Evolutionary conservation across 2,113 vertebrate species (phyloP).

Genomic region (Hylia prasina): DNA sequence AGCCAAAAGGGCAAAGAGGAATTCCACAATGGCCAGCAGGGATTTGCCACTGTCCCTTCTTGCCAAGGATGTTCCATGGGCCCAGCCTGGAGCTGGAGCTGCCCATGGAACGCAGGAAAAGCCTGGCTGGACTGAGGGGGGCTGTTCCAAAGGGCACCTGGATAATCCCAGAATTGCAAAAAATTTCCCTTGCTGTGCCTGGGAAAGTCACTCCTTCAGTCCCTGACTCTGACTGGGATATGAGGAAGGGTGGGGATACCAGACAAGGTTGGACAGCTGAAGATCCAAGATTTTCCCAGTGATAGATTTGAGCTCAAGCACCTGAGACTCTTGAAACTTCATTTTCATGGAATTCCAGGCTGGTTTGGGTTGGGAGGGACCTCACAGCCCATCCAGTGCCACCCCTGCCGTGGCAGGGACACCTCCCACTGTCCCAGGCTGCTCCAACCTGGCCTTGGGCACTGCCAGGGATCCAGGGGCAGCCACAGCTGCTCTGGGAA

Average conservation of each 20-base stretch:
- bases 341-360: background rate
- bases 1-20: background rate
- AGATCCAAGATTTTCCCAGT: background rate
- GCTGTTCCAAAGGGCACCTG: background rate
- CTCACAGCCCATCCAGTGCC: accelerated
- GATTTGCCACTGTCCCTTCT: background rate
- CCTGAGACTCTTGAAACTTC: background rate
- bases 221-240: accelerated
- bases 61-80: background rate
- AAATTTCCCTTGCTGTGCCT: background rate
- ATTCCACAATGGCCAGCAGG: background rate
- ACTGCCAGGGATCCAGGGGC: background rate
- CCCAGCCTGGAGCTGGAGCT: background rate
- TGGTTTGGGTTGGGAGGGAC: background rate
- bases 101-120: background rate
- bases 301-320: background rate
- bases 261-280: background rate
- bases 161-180: background rate
- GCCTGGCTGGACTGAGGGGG: background rate
- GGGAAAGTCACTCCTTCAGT: background rate
- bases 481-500: background rate
- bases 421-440: background rate
- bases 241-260: background rate
- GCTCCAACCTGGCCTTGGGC: background rate
- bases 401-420: background rate